phyloP scores from a whole-genome alignment of 1,140 invertebrate genomes.

The Drosophila kepulauana region DNA sequence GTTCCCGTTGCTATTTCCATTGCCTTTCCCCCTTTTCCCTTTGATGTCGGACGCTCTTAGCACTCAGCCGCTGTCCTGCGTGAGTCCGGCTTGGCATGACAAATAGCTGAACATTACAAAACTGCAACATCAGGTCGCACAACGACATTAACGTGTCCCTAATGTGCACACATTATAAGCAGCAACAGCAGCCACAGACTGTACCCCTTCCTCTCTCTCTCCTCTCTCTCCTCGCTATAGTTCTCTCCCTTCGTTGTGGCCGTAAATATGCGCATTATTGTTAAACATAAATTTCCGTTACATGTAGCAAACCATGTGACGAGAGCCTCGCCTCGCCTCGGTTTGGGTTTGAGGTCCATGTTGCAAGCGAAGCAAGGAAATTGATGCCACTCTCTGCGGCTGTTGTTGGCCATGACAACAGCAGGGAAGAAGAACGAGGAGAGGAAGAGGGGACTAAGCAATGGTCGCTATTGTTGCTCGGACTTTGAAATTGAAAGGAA shows the following conservation, averaged over 20 bases:
- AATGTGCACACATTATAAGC: slow-evolving; percentile 73
- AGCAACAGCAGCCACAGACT: not conserved
- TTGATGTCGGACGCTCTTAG: not conserved
- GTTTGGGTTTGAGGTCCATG: slow-evolving; percentile 1
- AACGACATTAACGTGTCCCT: slow-evolving; percentile 63
- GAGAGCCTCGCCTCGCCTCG: not conserved
- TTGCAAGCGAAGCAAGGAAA: slow-evolving; percentile 33
- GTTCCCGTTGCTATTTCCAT: not conserved
- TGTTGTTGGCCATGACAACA: not conserved
- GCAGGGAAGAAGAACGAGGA: too few species aligned
- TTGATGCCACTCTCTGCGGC: slow-evolving; percentile 31
- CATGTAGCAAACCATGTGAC: slow-evolving; percentile 27
- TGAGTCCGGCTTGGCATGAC: slow-evolving; percentile 50
- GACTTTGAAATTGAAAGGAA: slow-evolving; percentile 56
- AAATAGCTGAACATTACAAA: slow-evolving; percentile 69
- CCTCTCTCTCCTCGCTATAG: too few species aligned
- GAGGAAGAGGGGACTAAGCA: slow-evolving; percentile 8
- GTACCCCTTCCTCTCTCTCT: not conserved
- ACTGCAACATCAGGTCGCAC: slow-evolving; percentile 64
- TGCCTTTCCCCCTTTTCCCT: not conserved
- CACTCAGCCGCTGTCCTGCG: slow-evolving; percentile 26
- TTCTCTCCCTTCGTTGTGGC: not conserved
- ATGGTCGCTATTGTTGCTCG: slow-evolving; percentile 40
- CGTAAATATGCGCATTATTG: slow-evolving; percentile 68
- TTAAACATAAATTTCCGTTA: slow-evolving; percentile 79